Evolutionary conservation across 2,797 vertebrate genomes (phyloP).

Genomic region (Brachyalestes nurse): DNA sequence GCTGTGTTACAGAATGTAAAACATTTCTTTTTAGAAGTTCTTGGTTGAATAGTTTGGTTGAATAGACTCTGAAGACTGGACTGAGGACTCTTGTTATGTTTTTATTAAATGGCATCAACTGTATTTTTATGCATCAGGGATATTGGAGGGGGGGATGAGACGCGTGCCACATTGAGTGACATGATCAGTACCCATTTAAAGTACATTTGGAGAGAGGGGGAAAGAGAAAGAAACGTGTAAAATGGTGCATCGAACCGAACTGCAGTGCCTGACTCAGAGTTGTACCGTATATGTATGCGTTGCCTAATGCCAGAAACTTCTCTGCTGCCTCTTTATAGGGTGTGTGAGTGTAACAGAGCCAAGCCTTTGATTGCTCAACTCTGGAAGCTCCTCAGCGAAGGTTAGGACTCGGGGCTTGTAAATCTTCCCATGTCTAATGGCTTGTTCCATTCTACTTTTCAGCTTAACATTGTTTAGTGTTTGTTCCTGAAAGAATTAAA

Average conservation of each 20-base stretch:
- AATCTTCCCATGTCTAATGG: background rate
- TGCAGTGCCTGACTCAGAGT: background rate
- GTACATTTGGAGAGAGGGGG: background rate
- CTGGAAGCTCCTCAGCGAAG: background rate
- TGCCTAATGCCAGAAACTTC: background rate
- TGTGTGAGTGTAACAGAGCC: background rate
- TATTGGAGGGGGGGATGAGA: background rate
- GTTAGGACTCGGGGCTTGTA: conserved; percentile 12
- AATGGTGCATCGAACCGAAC: background rate
- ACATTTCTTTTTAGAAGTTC: background rate
- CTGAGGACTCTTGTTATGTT: background rate
- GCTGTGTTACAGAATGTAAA: background rate
- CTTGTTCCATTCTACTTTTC: background rate
- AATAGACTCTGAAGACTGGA: background rate
- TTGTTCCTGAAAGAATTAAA: background rate
- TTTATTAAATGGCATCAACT: background rate
- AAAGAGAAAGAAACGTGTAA: background rate
- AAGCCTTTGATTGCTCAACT: conserved; percentile 33
- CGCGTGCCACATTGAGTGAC: background rate
- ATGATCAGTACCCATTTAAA: background rate
- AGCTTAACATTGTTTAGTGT: background rate
- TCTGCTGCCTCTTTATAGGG: background rate
- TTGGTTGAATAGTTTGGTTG: background rate
- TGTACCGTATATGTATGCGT: background rate
- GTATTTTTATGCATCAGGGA: background rate